Percentiles rank a stretch among this genome's conserved stretches.
phyloP scores from a whole-genome alignment of 2,113 vertebrate genomes.

The Chloropsis hardwickii region DNA sequence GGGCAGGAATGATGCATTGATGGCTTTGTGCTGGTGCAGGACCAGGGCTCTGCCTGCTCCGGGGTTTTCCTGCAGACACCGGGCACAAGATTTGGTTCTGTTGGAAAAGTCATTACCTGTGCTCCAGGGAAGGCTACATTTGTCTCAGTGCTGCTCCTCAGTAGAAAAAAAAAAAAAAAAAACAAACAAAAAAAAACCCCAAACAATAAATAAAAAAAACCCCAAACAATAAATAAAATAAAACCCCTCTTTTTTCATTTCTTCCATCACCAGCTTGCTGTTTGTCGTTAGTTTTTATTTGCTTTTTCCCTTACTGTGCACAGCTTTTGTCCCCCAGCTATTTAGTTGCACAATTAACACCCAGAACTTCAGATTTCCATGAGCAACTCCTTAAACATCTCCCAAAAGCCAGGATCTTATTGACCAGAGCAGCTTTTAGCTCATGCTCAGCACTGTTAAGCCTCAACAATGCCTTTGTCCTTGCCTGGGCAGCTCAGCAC shows the following conservation, averaged over 20 bases:
- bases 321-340: not conserved
- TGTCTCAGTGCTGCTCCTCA: not conserved
- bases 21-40: not conserved
- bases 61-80: not conserved
- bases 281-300: not conserved
- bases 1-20: not conserved
- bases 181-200: too few species aligned
- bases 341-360: not conserved
- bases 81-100: too few species aligned
- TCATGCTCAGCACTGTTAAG: not conserved
- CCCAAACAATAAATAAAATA: not conserved
- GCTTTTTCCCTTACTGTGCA: rapidly evolving
- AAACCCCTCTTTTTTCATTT: not conserved
- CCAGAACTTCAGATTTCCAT: not conserved
- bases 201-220: too few species aligned
- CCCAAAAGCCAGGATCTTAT: not conserved
- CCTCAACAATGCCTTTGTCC: not conserved
- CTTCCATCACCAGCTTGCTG: not conserved
- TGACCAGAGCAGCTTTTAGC: not conserved
- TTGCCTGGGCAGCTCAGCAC: not conserved
- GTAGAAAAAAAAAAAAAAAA: too few species aligned
- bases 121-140: not conserved
- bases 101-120: not conserved
- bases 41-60: not conserved
- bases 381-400: not conserved